A percentile compares a stretch with the other conserved stretches of the same genome.
Evolutionary conservation across 2,113 vertebrate species (phyloP).

Genomic region (Oreochromis tanganicae): DNA sequence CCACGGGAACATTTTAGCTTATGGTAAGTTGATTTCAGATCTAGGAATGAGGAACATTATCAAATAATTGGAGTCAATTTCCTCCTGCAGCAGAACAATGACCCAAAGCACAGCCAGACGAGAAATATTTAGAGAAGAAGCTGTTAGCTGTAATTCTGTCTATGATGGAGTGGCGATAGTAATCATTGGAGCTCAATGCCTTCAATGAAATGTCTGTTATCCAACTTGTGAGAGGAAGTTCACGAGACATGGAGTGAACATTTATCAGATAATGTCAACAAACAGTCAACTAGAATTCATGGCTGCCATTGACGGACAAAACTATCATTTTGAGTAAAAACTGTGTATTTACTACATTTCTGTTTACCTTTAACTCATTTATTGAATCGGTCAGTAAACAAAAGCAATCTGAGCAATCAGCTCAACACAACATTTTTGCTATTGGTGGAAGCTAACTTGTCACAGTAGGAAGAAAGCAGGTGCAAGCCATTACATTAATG

Average conservation of each 20-base stretch:
- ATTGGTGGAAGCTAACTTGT: neutral
- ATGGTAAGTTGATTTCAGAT: neutral
- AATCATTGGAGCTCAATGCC: neutral
- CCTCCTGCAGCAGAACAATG: neutral
- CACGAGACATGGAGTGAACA: neutral
- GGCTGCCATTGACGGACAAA: neutral
- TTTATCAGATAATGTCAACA: neutral
- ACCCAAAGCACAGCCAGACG: neutral
- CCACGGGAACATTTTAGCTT: accelerated
- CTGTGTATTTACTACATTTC: neutral
- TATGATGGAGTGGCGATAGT: neutral
- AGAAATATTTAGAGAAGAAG: neutral
- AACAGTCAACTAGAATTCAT: neutral
- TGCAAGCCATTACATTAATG: neutral
- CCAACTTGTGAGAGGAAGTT: neutral
- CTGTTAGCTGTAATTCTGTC: neutral
- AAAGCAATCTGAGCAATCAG: neutral
- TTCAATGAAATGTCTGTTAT: neutral
- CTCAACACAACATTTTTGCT: neutral
- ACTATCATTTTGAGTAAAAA: neutral
- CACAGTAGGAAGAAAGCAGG: neutral
- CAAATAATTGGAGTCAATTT: neutral
- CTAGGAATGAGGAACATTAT: neutral
- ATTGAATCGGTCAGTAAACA: neutral
- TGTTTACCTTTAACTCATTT: neutral